Evolutionary conservation across 2,888 invertebrate genomes (phyloP), one percentile per base, ranked within the genome.

Genomic region (Zygaena filipendulae): DNA sequence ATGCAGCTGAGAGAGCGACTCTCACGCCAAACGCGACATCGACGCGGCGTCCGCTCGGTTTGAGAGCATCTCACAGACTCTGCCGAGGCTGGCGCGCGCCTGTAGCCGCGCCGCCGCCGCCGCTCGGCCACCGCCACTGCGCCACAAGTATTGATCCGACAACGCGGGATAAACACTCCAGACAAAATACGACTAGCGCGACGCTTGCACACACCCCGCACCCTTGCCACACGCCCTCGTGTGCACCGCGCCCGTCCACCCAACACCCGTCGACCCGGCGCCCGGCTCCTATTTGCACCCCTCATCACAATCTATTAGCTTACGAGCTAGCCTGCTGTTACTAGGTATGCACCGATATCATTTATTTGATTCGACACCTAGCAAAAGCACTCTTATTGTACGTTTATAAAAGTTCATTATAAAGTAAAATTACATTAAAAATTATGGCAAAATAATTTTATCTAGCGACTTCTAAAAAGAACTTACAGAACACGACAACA

Each of bases 61-160:
- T 54, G 77, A 71, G 74, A 74, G 75, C 79, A 77, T 77, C 75
- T 72, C 77, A 70, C 70, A 72, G 68, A 79, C 74, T 79, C 75
- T 43, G 55, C 56, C 49, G 33, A 52, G 7, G 16, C 50, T 54
- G 58, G 59, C 54, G 38, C 67, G 72, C 74, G 74, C n/a, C n/a
- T n/a, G n/a, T n/a, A n/a, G n/a, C 75, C 62, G 55, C 59, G 64
- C 66, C 66, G 72, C 74, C 72, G 72, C 67, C 72, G 63, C 60
- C 61, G 64, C 59, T 66, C 60, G 66, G 61, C 60, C 63, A 64
- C 66, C 75, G 75, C 64, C 75, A 79, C 74, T 80, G 75, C 79
- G 77, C 77, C 77, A 79, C 64, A 71, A 51, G 74, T 79, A 77
- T 80, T 71, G 79, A 77, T 77, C 79, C 69, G 64, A 49, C 77